These are phyloP conservation scores for Gallinago stenura DNA, from an alignment of 2,797 vertebrate species.

Conservation along the genomic window DNA sequence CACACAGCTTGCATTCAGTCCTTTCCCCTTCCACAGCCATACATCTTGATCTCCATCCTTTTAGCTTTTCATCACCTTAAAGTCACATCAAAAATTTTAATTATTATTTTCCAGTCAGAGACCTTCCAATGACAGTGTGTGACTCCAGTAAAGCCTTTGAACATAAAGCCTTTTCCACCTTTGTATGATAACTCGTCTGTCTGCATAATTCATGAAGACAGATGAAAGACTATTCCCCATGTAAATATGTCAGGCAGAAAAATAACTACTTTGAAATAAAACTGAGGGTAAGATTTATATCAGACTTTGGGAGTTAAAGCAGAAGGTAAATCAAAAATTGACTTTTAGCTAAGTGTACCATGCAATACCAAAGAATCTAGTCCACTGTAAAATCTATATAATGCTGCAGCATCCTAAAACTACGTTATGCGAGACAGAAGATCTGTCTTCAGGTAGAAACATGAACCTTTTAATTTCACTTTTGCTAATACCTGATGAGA, in stretches of 20 bases:
- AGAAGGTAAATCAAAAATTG: neutral
- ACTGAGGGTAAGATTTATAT: neutral
- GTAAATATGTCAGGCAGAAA: neutral
- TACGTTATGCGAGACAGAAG: neutral
- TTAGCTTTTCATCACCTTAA: neutral
- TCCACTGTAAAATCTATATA: neutral
- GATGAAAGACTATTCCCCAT: conserved; percentile 23
- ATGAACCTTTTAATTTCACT: neutral
- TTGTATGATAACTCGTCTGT: neutral
- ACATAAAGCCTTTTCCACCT: conserved; percentile 17
- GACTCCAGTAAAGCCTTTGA: neutral
- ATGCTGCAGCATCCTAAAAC: neutral
- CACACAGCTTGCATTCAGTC: neutral
- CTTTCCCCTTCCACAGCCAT: neutral
- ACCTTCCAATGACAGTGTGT: neutral
- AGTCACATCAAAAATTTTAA: conserved; percentile 9
- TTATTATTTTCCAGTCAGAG: conserved; percentile 18
- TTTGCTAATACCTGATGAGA: neutral
- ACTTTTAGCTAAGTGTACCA: neutral
- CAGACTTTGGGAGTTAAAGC: neutral
- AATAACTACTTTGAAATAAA: conserved; percentile 21
- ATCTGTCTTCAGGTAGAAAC: neutral
- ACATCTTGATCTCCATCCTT: neutral
- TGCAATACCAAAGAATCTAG: neutral
- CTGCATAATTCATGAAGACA: conserved; percentile 62